Evolutionary conservation across 2,888 invertebrate species (phyloP), one percentile per base, ranked within the genome.

Genomic region (Dexiosoma caninum): DNA sequence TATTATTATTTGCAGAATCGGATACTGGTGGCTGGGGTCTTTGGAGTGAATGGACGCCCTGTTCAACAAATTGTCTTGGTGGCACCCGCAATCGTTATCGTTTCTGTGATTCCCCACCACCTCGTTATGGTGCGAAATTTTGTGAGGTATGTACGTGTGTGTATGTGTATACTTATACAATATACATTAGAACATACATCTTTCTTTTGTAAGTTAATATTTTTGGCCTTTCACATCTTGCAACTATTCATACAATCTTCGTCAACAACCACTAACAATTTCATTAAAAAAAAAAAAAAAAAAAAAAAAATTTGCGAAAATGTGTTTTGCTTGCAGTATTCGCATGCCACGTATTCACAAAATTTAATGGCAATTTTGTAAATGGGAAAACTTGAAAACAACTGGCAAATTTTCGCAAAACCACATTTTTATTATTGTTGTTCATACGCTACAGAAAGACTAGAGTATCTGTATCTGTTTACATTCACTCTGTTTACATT

Each of bases 21-120:
- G 95, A 95, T 83, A 94, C 94, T 0, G 94, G 95, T 2, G 94
- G 94, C 44, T 95, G 95, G 95, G 92, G 93, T n/a, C 91, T 90
- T 51, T 95, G 95, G 95, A 96, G 96, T 51, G 91, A 93, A 66
- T 97, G 97, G 97, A 95, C 96, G 0, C 92, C 94, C 0, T 97
- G 97, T 87, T 95, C 95, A 0, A 93, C 93, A 80, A 94, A 94
- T 76, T 94, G 94, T 86, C 92, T 94, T 49, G 94, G 94, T 60
- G 97, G 97, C 0, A 95, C 94, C 14, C 92, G 94, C 81, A 96
- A 94, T 88, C 93, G 97, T 14, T 96, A 96, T 89, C 92, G 97
- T 83, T 95, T 96, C 90, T 97, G 97, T 87, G 96, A 97, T 89
- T 95, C 94, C 0, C 97, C 97, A 0, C 95, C 95, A 0, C 97